Evolutionary conservation across 2,888 invertebrate genomes (phyloP).

Genomic region (Ypsolopha sequella): DNA sequence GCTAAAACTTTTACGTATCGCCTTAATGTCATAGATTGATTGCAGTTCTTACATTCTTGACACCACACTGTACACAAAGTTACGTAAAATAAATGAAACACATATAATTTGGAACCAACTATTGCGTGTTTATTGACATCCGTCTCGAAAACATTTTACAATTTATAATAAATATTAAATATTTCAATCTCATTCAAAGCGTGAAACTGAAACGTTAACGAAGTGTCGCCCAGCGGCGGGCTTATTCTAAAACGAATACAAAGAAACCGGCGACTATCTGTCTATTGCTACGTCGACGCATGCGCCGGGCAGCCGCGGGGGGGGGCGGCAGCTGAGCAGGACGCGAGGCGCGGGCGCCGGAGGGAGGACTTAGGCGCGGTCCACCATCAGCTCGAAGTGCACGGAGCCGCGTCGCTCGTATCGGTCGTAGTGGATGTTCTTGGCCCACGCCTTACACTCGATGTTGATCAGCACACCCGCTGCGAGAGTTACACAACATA

Average conservation of each 20-base stretch:
- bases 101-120: slow-evolving; percentile 60
- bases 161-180: slow-evolving; percentile 47
- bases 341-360: slow-evolving; percentile 21
- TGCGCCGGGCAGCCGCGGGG: slow-evolving; percentile 9
- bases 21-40: no score
- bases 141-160: slow-evolving; percentile 61
- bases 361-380: slow-evolving; percentile 59
- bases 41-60: no score
- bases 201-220: slow-evolving; percentile 53
- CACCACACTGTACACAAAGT: no score
- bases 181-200: slow-evolving; percentile 51
- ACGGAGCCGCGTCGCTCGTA: slow-evolving; percentile 92
- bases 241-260: slow-evolving; percentile 70
- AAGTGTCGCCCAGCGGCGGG: slow-evolving; percentile 41
- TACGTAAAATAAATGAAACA: slow-evolving; percentile 21
- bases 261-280: slow-evolving; percentile 65
- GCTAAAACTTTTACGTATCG: no score
- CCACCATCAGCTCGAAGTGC: slow-evolving; percentile 95
- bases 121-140: slow-evolving; percentile 72
- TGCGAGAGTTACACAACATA: slow-evolving; percentile 33
- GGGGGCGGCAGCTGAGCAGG: slow-evolving; percentile 16
- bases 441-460: slow-evolving; percentile 95
- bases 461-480: slow-evolving; percentile 92
- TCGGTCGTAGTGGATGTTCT: slow-evolving; percentile 88
- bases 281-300: slow-evolving; percentile 56